Evolutionary conservation across 1,140 invertebrate species (phyloP).

Genomic region (Drosophila athabasca): DNA sequence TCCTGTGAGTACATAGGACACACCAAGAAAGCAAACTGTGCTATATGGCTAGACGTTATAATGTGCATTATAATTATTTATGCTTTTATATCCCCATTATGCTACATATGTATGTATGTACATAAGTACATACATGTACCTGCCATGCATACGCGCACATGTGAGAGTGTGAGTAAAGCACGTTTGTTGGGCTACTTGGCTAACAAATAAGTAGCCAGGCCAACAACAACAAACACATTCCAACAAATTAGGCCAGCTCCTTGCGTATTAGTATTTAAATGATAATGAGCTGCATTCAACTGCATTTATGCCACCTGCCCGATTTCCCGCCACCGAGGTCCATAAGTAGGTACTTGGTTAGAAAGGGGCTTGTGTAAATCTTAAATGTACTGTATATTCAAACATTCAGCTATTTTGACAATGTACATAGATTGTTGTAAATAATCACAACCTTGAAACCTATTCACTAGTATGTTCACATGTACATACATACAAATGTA

Average conservation of each 20-base stretch:
- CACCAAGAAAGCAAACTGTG: constrained; percentile 42
- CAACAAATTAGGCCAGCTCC: constrained; percentile 72
- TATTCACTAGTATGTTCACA: no score
- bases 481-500: no score
- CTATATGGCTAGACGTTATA: constrained; percentile 70
- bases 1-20: constrained; percentile 35
- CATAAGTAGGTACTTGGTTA: constrained; percentile 53
- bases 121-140: constrained; percentile 8
- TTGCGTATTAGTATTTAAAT: constrained; percentile 78
- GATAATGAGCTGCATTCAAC: constrained; percentile 74
- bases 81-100: constrained; percentile 54
- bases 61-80: constrained; percentile 77
- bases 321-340: constrained; percentile 8
- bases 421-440: constrained; percentile 39
- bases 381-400: constrained; percentile 3
- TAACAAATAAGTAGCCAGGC: constrained; percentile 58
- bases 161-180: constrained; percentile 21
- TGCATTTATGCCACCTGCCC: constrained; percentile 47
- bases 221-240: constrained; percentile 32
- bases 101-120: constrained; percentile 18
- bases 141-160: constrained; percentile 3
- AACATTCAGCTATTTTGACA: not conserved
- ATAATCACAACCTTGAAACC: constrained; percentile 55
- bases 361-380: constrained; percentile 39
- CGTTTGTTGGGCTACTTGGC: constrained; percentile 44